Percentiles rank a stretch among this genome's conserved stretches.
These are phyloP conservation scores for Holothuria leucospilota DNA, from an alignment of 53 echinoderm and acorn worm species.

Conservation along the genomic window DNA sequence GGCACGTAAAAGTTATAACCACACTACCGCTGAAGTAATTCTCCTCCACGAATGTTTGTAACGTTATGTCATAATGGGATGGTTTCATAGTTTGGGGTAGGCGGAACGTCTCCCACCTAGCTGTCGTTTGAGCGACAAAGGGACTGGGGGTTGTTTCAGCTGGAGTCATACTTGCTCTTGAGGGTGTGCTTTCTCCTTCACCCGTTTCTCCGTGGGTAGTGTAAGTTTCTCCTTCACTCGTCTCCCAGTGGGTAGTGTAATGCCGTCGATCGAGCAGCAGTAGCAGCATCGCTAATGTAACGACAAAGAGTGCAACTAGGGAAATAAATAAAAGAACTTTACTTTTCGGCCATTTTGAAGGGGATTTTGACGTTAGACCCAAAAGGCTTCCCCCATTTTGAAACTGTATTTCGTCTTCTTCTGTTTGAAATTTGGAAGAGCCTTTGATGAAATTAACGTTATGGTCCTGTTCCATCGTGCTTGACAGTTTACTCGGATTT, in stretches of 20 bases:
- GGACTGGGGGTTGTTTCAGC: not conserved
- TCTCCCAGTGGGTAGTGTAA: not conserved
- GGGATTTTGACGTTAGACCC: slow-evolving; percentile 3
- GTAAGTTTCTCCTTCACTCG: not conserved
- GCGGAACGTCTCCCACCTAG: slow-evolving; percentile 74
- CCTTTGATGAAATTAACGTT: slow-evolving; percentile 71
- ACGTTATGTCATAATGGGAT: slow-evolving; percentile 68
- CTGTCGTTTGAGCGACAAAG: not conserved
- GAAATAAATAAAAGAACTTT: slow-evolving; percentile 19
- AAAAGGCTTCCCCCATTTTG: slow-evolving; percentile 49
- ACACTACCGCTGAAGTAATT: slow-evolving; percentile 75
- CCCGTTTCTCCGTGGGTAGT: not conserved
- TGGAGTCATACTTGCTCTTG: not conserved
- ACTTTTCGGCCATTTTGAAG: slow-evolving; percentile 25
- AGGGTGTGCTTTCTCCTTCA: not conserved
- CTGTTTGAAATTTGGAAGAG: slow-evolving; percentile 50
- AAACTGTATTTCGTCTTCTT: slow-evolving; percentile 68
- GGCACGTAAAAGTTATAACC: slow-evolving; percentile 70
- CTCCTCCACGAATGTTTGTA: slow-evolving; percentile 70
- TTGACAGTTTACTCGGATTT: not conserved
- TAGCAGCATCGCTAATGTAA: slow-evolving; percentile 26
- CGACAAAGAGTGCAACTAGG: slow-evolving; percentile 32
- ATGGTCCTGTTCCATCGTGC: slow-evolving; percentile 52
- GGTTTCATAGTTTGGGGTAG: slow-evolving; percentile 76
- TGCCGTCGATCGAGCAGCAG: slow-evolving; percentile 27